Evolutionary conservation across 2,113 vertebrate species (phyloP), one percentile per base, ranked within the genome.

Genomic region (Aptenodytes patagonicus): DNA sequence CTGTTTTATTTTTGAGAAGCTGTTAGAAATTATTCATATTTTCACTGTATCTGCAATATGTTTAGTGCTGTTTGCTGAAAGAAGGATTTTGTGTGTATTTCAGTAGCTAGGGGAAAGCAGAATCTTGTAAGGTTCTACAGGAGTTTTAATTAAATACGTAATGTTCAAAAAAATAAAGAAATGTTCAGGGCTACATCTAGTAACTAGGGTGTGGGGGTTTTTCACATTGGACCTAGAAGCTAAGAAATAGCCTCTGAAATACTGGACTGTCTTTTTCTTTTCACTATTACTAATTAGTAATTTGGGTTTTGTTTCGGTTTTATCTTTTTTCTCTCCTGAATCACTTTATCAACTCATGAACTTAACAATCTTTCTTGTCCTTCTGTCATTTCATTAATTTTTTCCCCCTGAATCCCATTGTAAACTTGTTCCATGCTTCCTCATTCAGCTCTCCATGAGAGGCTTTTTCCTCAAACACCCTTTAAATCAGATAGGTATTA

Each of bases 201-300:
- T 51, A 77, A 21, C 7, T 32, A 16, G 12, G 3, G 3, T 60
- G 7, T 52, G 11, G 3, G 2, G 2, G 0, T 9, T 26, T 64
- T 73, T 60, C 21, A 46, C 19, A 26, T 5, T 57, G 28, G 29
- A 66, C n/a, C 9, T 57, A 16, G 22, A 85, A 75, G 31, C 11
- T 62, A 84, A 6, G 10, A 57, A 64, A n/a, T 46, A 70, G 17
- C 17, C 26, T 65, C 49, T 46, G 34, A 71, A 58, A 44, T 77
- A 28, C 10, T 54, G 44, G 19, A 49, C 5, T 0, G 1, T 9
- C 4, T 44, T 89, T 55, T 61, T 40, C 7, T 82, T 58, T 75
- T 51, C 19, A 16, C 4, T 75, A 13, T 17, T 79, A 13, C 7
- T 5, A 55, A 17, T 25, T 31, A 32, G 17, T n/a, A 12, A 51